Conservation (phyloP, 2,113 vertebrate genomes). For the Odobenus rosmarus region DNA sequence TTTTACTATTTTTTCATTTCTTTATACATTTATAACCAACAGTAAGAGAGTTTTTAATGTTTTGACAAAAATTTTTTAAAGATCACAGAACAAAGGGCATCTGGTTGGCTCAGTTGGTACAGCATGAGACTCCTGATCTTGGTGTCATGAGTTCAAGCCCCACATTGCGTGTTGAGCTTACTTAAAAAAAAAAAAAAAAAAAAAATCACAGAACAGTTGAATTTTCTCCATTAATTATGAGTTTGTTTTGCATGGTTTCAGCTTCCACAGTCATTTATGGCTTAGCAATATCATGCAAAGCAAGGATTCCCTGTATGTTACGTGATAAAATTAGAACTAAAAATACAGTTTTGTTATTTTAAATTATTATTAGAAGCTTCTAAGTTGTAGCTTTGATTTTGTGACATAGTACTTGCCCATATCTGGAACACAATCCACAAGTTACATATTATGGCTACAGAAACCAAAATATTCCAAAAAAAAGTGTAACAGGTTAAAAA, state of each 20-base stretch:
- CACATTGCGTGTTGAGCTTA: neutral
- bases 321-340: neutral
- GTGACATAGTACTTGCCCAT: neutral
- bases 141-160: neutral
- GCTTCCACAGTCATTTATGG: neutral
- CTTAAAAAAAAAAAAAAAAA: neutral
- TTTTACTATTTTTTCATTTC: neutral
- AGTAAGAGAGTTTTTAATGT: neutral
- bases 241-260: neutral
- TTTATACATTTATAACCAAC: neutral
- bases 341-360: neutral
- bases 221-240: neutral
- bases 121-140: neutral
- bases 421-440: neutral
- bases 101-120: neutral
- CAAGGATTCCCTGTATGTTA: neutral
- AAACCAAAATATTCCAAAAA: neutral
- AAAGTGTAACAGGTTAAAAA: neutral
- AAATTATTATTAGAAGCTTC: neutral
- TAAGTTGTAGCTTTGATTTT: constrained; percentile 1
- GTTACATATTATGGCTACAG: neutral
- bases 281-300: neutral
- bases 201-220: neutral
- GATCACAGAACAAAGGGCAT: neutral
- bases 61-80: neutral